These are phyloP conservation scores for Candidula unifasciata DNA, from an alignment of 2,888 invertebrate genomes.

Conservation along the genomic window DNA sequence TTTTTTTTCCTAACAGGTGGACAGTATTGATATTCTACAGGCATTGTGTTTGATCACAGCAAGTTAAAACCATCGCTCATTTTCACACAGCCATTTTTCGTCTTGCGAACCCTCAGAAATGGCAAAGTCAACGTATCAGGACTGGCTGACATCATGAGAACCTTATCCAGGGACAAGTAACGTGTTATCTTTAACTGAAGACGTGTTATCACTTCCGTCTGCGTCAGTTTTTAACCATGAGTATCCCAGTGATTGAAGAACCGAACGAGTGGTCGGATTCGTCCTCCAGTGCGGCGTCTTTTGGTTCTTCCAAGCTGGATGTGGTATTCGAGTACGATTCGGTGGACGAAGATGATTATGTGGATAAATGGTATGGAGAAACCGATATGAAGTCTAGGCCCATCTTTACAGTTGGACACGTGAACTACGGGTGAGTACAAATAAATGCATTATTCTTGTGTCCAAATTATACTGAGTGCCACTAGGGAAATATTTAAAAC, in stretches of 20 bases:
- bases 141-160: not conserved
- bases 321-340: not conserved
- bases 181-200: not conserved
- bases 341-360: conserved; percentile 22
- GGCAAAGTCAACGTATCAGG: no score
- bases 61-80: no score
- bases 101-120: no score
- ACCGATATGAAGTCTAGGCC: conserved; percentile 1
- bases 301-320: conserved; percentile 1
- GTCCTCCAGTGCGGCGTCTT: not conserved
- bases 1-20: no score
- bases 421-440: conserved; percentile 20
- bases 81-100: no score
- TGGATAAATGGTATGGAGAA: conserved; percentile 32
- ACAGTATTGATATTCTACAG: no score
- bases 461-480: not conserved
- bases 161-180: not conserved
- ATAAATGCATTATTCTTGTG: no score
- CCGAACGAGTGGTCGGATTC: not conserved
- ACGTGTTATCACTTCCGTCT: not conserved
- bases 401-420: conserved; percentile 9
- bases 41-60: no score
- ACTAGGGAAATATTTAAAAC: not conserved
- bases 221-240: not conserved
- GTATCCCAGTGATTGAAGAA: not conserved